Evolutionary conservation across 2,797 vertebrate species (phyloP).

Genomic region (Momotus momota): DNA sequence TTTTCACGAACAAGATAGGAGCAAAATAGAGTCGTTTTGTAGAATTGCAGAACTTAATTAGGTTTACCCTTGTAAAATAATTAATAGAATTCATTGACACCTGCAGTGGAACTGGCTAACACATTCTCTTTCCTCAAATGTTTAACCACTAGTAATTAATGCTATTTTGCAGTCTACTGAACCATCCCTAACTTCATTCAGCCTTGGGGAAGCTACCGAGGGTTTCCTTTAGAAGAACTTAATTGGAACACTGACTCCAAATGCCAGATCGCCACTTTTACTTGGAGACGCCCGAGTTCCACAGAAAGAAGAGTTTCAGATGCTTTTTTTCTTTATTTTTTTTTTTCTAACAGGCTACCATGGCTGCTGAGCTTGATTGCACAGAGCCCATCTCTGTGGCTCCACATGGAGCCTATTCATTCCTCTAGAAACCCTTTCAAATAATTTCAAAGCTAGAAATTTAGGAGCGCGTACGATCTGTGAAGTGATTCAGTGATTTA

Average conservation of each 20-base stretch:
- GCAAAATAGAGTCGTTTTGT: background rate
- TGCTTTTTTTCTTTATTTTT: too few relatives aligned
- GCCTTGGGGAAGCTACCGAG: background rate
- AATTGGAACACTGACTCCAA: background rate
- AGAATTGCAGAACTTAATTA: background rate
- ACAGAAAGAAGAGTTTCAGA: background rate
- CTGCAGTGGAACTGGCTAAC: background rate
- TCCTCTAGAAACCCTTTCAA: background rate
- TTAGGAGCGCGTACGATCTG: background rate
- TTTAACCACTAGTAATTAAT: background rate
- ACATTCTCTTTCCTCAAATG: background rate
- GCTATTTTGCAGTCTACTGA: background rate
- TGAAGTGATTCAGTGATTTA: background rate
- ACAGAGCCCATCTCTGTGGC: accelerated
- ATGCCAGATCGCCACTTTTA: background rate
- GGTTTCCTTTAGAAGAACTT: background rate
- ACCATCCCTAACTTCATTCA: background rate
- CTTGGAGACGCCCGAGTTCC: background rate
- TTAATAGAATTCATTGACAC: background rate
- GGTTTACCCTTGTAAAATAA: background rate
- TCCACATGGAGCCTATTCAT: background rate
- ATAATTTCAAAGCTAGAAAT: background rate
- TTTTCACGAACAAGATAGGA: background rate
- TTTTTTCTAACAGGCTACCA: background rate
- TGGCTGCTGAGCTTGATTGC: background rate